Base-by-base conservation (phyloP, 2,888 invertebrate species). In the Caenorhabditis becei region DNA sequence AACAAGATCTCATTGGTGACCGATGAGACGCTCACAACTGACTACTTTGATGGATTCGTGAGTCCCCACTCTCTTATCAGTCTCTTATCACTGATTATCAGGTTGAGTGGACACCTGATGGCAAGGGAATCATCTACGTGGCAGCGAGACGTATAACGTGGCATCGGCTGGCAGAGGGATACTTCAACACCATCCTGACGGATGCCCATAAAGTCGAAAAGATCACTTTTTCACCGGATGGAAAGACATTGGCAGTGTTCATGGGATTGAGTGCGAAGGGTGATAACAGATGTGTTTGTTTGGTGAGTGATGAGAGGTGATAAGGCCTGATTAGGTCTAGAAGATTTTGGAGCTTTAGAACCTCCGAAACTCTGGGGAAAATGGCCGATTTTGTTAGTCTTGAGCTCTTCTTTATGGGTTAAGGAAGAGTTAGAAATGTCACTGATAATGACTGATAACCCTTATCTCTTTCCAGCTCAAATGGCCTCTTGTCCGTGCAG, bases 71-170 rank as follows among this genome's bases (percentile, higher is more conserved):
- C 10, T 35, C 35, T 35, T 35, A 8, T 35, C 35, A 5, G 5
- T 35, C 35, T 35, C 7, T 35, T 10, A 5, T 35, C 35, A 35
- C 10, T 10, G 35, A 35, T 35, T 35, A 5, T 11, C 32, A 26
- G 54, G 18, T 71, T 5, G 62, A 63, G 24, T 71, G 71, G 71
- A 71, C 71, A 8, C 71, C 71, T 1, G 71, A 71, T 23, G 16
- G 47, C 0, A 35, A 41, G 10, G 71, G 71, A 54, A 35, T 71
- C 14, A 23, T 71, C 0, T 63, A 62, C 16, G 51, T 53, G 20
- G 44, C 37, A 32, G 47, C 11, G 1, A 23, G 11, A 7, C 54
- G 56, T 0, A 14, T 71, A 0, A 3, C 32, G 1, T 71, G 62
- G 62, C 56, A 71, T 28, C 20, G 44, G n/a, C 63, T 71, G 20